phyloP scores from a whole-genome alignment of 2,113 vertebrate species.

The Falcunculus frontatus region DNA sequence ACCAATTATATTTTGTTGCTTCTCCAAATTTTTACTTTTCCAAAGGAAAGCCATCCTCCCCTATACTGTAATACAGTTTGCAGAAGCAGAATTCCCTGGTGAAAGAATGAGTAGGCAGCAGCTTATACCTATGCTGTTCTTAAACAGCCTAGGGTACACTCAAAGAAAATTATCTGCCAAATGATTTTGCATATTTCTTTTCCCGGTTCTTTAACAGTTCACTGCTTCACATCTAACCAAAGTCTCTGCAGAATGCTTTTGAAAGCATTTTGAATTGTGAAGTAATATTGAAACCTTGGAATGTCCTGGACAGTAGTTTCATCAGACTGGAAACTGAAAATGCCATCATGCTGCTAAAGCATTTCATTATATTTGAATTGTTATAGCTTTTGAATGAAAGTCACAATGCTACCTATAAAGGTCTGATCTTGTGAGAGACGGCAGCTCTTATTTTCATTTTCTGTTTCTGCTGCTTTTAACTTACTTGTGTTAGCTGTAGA shows the following conservation, averaged over 20 bases:
- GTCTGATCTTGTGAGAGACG: neutral
- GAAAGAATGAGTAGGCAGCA: neutral
- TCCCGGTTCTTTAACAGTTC: neutral
- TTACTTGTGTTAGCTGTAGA: neutral
- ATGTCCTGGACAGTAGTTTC: neutral
- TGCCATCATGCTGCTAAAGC: neutral
- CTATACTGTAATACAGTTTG: neutral
- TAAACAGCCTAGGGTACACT: neutral
- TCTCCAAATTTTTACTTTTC: neutral
- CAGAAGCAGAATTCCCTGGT: neutral
- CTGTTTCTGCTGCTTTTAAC: neutral
- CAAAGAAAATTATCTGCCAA: neutral
- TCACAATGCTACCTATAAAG: neutral
- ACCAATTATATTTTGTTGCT: neutral
- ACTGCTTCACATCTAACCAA: neutral
- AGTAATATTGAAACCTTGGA: constrained; percentile 17
- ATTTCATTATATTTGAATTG: constrained; percentile 22
- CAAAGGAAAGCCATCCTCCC: neutral
- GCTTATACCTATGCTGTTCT: neutral
- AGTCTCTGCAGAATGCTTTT: constrained; percentile 18
- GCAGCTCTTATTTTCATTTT: neutral
- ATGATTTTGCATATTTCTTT: constrained; percentile 5
- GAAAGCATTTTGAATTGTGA: constrained; percentile 28
- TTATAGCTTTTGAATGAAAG: neutral
- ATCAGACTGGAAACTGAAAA: constrained; percentile 9